Evolutionary conservation across 2,797 vertebrate species (phyloP).

Genomic region (Protosalanx chinensis): DNA sequence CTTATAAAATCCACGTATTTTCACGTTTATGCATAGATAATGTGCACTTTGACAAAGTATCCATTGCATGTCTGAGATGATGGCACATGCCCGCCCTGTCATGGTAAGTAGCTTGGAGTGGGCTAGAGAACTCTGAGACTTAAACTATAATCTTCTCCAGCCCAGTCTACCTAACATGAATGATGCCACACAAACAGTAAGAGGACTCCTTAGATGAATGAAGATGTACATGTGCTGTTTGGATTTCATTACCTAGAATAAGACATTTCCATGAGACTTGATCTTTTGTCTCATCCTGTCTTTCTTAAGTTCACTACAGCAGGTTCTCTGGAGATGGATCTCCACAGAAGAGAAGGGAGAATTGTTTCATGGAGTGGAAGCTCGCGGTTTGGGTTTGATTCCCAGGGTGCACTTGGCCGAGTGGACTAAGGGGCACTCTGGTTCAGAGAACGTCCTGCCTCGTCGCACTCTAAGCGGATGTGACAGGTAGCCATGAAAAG

Average conservation of each 20-base stretch:
- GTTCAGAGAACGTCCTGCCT: constrained; percentile 62
- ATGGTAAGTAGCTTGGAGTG: constrained; percentile 20
- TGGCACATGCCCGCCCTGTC: constrained; percentile 8
- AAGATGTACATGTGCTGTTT: constrained; percentile 40
- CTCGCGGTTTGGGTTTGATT: constrained; percentile 66
- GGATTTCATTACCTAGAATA: constrained; percentile 59
- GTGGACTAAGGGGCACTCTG: constrained; percentile 64
- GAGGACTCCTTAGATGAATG: constrained; percentile 43
- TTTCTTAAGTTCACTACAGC: constrained; percentile 53
- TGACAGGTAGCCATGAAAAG: constrained; percentile 60
- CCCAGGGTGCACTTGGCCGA: constrained; percentile 57
- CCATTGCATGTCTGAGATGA: constrained; percentile 10
- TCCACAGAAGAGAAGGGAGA: constrained; percentile 58
- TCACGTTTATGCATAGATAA: too few species aligned
- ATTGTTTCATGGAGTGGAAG: constrained; percentile 70
- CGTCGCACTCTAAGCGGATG: constrained; percentile 56
- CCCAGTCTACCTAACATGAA: constrained; percentile 34
- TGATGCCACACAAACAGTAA: constrained; percentile 32
- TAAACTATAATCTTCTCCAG: constrained; percentile 35
- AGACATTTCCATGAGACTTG: constrained; percentile 40
- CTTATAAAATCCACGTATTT: too few species aligned
- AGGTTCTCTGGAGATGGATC: constrained; percentile 61
- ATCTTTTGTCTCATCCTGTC: constrained; percentile 52
- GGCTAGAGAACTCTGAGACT: constrained; percentile 13
- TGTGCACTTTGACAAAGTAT: background rate